Conservation (phyloP, 2,797 vertebrate genomes). For the Glossophaga mutica region DNA sequence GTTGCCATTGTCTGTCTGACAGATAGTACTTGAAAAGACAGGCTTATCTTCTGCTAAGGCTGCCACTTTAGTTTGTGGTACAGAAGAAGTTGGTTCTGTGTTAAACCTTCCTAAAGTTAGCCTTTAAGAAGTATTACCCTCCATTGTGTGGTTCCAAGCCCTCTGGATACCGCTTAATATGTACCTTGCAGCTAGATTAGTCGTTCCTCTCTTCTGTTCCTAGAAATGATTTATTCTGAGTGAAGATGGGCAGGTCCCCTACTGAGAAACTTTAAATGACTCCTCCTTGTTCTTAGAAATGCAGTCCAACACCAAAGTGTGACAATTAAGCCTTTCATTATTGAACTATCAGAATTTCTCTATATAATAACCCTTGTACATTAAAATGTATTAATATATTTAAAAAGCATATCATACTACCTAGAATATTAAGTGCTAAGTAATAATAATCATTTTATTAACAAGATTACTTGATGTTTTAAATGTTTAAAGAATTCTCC, state of each 20-base stretch:
- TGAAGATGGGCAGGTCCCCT: neutral
- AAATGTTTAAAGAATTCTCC: neutral
- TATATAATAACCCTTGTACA: neutral
- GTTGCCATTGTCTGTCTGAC: neutral
- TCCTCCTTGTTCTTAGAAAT: neutral
- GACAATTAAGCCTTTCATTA: neutral
- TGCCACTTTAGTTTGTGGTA: neutral
- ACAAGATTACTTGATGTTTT: constrained; percentile 13
- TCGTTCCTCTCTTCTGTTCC: neutral
- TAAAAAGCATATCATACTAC: neutral
- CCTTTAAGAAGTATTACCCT: neutral
- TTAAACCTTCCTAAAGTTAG: neutral
- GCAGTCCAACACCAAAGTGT: neutral
- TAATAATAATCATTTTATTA: constrained; percentile 8
- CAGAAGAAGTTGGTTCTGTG: neutral
- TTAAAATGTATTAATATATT: neutral
- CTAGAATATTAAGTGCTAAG: neutral
- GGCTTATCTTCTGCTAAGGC: neutral
- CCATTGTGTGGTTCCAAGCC: neutral
- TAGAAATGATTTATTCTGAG: neutral
- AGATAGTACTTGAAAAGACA: neutral
- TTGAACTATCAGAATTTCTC: neutral
- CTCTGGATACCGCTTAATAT: neutral
- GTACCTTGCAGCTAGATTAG: neutral
- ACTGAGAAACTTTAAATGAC: neutral